Base-by-base conservation (phyloP, 37 sponge, comb jelly and placozoan species). In the Halichondria panicea region DNA sequence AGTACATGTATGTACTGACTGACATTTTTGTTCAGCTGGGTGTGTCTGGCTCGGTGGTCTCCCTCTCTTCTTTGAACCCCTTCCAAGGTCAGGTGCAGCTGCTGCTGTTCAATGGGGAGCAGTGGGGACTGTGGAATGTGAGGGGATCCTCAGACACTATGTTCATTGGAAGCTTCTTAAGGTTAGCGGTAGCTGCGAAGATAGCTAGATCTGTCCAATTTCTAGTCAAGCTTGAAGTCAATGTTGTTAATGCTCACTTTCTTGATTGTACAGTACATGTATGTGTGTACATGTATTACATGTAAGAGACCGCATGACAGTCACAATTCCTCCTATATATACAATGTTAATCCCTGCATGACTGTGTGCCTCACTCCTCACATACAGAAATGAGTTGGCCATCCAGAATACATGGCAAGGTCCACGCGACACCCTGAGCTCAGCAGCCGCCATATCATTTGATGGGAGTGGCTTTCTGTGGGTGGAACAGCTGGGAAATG, bases 81-180 rank as follows among this genome's bases (percentile, higher is more conserved):
- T 83, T 83, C 56, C 42, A 55, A 34, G 83, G 83, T 4, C 74
- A 72, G 44, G 13, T 77, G 22, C 66, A 66, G 43, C 67, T 72
- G 46, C 2, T 77, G 1, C 43, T 77, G 25, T 85, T 78, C 45
- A 85, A 85, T 72, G 79, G 73, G 0, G 66, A 53, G 22, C 67
- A 65, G 64, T 85, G 86, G 86, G 71, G 78, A 0, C 74, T 85
- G n/a, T 85, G 86, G 86, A 76, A 85, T 77, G 35, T 77, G 15
- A 42, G 86, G 28, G 22, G 79, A 19, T 39, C 69, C 13, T 71
- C 86, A 42, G 36, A 52, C 19, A 78, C 75, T 42, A 40, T 19
- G 19, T 45, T 83, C 48, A 45, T 68, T 83, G 75, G 74, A 35
- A 18, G 31, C 24, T 56, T 72, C 24, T 57, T 56, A 55, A 72